A percentile compares a stretch with the other conserved stretches of the same genome.
Evolutionary conservation across 2,888 invertebrate species (phyloP).

Genomic region (Melinopterus prodromus): DNA sequence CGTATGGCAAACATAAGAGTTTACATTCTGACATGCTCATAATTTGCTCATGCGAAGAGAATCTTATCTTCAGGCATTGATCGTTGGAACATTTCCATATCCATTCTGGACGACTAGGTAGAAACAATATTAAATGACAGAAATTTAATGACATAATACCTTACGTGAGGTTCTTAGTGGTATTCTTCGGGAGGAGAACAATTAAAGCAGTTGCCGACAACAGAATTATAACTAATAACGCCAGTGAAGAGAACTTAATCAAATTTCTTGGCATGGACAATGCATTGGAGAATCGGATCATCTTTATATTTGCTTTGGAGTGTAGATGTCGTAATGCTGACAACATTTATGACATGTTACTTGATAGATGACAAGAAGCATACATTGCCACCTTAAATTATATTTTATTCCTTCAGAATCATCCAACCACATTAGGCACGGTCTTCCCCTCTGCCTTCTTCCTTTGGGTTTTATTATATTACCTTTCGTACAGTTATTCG

Average conservation of each 20-base stretch:
- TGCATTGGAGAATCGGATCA: background rate
- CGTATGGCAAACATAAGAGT: constrained; percentile 76
- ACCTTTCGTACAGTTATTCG: no score
- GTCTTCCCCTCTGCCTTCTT: no score
- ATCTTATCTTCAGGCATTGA: constrained; percentile 71
- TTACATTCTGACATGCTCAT: constrained; percentile 73
- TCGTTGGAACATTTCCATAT: constrained; percentile 75
- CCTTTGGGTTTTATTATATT: no score
- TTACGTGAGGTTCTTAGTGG: background rate
- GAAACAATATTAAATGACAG: background rate
- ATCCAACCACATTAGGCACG: no score
- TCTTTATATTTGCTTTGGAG: background rate
- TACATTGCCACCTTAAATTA: background rate
- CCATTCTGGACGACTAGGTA: constrained; percentile 54
- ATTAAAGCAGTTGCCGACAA: background rate
- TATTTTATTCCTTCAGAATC: no score
- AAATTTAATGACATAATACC: background rate
- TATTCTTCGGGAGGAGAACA: background rate
- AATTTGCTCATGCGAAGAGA: constrained; percentile 57
- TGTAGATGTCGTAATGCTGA: background rate
- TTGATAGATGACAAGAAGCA: background rate
- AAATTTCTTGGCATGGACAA: background rate
- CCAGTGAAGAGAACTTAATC: background rate
- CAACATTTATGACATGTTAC: background rate
- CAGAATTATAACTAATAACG: background rate